Percentiles rank a stretch among this genome's conserved stretches.
Evolutionary conservation across 1,140 invertebrate genomes (phyloP).

Genomic region (Caenorhabditis brenneri): DNA sequence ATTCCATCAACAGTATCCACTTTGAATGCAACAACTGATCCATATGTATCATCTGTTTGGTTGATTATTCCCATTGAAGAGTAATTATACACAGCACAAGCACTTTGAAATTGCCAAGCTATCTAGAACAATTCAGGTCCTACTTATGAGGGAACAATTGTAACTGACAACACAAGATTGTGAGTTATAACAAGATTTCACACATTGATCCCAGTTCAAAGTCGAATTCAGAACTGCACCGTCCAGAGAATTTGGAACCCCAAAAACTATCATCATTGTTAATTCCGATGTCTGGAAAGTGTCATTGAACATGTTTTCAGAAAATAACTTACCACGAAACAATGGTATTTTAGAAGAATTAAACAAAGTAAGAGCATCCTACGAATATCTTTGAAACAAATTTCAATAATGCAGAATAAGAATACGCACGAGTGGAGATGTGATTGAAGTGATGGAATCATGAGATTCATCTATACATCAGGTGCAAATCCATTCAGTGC

Average conservation of each 20-base stretch:
- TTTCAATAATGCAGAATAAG: not conserved
- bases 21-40: not conserved
- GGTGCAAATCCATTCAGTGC: not conserved
- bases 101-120: not conserved
- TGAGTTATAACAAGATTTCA: not conserved
- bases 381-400: not conserved
- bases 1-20: not conserved
- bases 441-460: not conserved
- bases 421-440: not conserved
- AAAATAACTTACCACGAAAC: not conserved
- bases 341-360: not conserved
- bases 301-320: not conserved
- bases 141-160: not conserved
- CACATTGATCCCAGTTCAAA: not conserved
- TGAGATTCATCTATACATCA: not conserved
- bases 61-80: not conserved
- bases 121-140: not conserved
- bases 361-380: not conserved
- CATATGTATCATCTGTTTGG: not conserved
- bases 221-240: not conserved
- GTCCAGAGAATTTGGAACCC: not conserved
- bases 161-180: not conserved
- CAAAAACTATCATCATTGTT: not conserved
- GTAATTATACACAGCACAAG: not conserved
- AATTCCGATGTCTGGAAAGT: not conserved